phyloP scores from a whole-genome alignment of 2,113 vertebrate genomes.

The Picathartes gymnocephalus region DNA sequence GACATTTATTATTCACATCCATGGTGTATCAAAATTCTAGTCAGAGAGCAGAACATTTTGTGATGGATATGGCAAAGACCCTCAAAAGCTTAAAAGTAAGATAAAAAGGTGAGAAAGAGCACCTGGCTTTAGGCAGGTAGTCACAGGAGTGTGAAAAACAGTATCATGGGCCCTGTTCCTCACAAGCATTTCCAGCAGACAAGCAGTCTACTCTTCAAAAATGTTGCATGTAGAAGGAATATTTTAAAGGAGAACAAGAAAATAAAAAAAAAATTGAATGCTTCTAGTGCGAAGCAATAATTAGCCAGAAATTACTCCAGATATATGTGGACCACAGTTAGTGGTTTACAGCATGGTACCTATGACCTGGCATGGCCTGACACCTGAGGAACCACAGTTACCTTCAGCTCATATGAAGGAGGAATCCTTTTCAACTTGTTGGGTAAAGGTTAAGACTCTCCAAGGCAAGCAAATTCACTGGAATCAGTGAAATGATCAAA shows the following conservation, averaged over 20 bases:
- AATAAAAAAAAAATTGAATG: not conserved
- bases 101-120: not conserved
- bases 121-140: not conserved
- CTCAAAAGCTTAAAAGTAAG: not conserved
- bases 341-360: not conserved
- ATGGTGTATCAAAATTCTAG: not conserved
- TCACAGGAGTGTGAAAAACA: not conserved
- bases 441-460: not conserved
- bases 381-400: not conserved
- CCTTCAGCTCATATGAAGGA: not conserved
- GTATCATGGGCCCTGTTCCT: not conserved
- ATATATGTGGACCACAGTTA: accelerated
- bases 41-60: not conserved
- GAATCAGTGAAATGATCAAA: not conserved
- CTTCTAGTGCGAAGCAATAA: not conserved
- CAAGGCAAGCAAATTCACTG: not conserved
- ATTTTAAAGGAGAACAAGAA: not conserved
- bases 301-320: not conserved
- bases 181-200: not conserved
- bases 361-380: not conserved
- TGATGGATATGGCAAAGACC: not conserved
- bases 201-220: not conserved
- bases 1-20: not conserved
- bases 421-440: not conserved
- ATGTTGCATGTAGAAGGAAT: not conserved